Evolutionary conservation across 2,797 vertebrate species (phyloP).

Genomic region (Acestrorhynchus altus): DNA sequence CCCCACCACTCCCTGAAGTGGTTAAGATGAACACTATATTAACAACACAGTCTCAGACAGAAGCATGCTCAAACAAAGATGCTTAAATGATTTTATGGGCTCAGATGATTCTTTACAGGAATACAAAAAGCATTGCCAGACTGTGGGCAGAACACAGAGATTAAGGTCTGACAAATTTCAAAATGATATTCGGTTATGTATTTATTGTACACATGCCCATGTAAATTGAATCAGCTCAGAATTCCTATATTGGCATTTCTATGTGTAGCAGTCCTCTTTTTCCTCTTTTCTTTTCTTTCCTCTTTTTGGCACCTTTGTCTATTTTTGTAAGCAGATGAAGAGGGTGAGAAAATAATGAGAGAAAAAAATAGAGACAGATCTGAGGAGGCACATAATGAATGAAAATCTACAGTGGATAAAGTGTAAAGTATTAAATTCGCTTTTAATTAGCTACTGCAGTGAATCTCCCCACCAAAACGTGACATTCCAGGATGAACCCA

Average conservation of each 20-base stretch:
- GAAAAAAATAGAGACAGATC: background rate
- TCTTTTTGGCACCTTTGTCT: background rate
- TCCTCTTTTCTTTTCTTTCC: no score
- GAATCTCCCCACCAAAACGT: conserved; percentile 23
- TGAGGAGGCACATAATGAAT: background rate
- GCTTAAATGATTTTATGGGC: background rate
- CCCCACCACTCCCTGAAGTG: conserved; percentile 78
- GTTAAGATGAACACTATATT: background rate
- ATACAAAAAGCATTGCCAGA: no score
- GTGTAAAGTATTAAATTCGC: background rate
- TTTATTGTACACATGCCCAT: background rate
- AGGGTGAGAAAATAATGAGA: no score
- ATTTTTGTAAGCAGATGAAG: background rate
- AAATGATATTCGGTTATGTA: no score
- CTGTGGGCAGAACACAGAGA: no score
- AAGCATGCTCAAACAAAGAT: no score
- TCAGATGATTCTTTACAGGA: no score
- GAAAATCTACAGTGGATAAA: background rate
- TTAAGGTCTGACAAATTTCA: no score
- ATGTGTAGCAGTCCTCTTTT: no score
- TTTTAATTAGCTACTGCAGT: background rate
- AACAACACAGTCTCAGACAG: background rate
- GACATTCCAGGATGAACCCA: conserved; percentile 5
- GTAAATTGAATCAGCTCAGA: no score
- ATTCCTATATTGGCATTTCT: no score